Conservation (phyloP, 2,113 vertebrate genomes). For the Scopus umbretta region DNA sequence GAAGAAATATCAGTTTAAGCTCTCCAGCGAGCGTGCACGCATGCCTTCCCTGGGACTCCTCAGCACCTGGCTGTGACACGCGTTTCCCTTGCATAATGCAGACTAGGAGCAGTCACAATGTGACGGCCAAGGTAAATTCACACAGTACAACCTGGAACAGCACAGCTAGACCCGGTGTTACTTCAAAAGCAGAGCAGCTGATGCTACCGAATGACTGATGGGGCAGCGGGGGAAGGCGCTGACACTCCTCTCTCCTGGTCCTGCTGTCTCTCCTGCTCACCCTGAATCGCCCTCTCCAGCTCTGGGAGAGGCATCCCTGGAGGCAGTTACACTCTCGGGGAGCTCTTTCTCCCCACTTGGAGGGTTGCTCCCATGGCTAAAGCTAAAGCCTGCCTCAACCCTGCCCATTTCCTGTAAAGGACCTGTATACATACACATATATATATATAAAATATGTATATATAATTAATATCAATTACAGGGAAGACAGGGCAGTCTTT, state of each 20-base stretch:
- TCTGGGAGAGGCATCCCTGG: not conserved
- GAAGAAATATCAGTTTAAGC: not conserved
- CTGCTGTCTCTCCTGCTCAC: not conserved
- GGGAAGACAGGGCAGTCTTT: slow-evolving; percentile 36
- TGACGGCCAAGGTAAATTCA: not conserved
- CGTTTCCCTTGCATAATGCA: rapidly evolving
- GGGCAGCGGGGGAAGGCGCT: rapidly evolving
- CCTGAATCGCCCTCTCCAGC: rapidly evolving
- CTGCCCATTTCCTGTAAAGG: not conserved
- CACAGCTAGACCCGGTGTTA: rapidly evolving
- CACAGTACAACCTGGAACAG: not conserved
- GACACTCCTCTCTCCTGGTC: not conserved
- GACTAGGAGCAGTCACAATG: not conserved
- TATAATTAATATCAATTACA: not conserved
- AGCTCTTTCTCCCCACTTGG: not conserved
- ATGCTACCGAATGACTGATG: not conserved
- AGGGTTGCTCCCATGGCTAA: not conserved
- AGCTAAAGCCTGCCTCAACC: not conserved
- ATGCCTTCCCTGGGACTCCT: not conserved
- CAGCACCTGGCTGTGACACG: rapidly evolving
- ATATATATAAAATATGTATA: not conserved
- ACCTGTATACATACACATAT: not conserved
- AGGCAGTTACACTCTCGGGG: not conserved
- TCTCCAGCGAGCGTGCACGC: rapidly evolving
- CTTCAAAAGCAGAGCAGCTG: not conserved